Evolutionary conservation across 2,888 invertebrate species (phyloP).

Genomic region (Poecilus cupreus): DNA sequence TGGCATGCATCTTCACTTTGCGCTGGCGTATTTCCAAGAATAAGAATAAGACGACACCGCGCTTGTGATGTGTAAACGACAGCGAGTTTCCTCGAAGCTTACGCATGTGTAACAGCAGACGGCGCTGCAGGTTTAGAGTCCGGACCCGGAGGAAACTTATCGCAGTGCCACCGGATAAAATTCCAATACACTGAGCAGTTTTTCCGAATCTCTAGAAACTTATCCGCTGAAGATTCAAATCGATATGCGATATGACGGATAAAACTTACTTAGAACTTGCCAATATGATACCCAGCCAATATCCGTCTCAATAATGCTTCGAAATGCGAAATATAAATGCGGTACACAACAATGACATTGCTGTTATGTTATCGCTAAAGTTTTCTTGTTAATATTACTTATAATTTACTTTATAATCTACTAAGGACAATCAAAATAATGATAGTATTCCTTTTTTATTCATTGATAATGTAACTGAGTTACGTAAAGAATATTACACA

Average conservation of each 20-base stretch:
- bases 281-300: constrained; percentile 35
- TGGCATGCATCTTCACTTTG: not conserved
- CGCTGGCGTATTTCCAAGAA: constrained; percentile 17
- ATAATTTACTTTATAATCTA: not conserved
- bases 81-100: constrained; percentile 28
- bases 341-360: not conserved
- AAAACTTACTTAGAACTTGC: constrained; percentile 35
- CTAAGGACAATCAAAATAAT: too few species aligned
- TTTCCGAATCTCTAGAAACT: constrained; percentile 35
- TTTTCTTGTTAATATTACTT: constrained; percentile 24
- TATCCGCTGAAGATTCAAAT: constrained; percentile 32
- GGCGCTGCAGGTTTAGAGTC: constrained; percentile 1
- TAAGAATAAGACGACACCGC: not conserved
- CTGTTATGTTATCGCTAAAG: not conserved
- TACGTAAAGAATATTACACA: too few species aligned
- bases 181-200: constrained; percentile 36
- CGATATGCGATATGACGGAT: constrained; percentile 43
- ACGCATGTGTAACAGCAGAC: constrained; percentile 36
- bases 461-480: too few species aligned
- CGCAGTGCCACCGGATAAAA: constrained; percentile 14
- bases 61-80: not conserved
- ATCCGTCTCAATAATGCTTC: constrained; percentile 11
- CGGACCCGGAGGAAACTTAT: not conserved
- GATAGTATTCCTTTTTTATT: too few species aligned
- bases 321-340: constrained; percentile 27